Percentiles rank a stretch among this genome's conserved stretches.
These are phyloP conservation scores for Cossypha heuglini DNA, from an alignment of 2,797 vertebrate genomes.

Conservation along the genomic window DNA sequence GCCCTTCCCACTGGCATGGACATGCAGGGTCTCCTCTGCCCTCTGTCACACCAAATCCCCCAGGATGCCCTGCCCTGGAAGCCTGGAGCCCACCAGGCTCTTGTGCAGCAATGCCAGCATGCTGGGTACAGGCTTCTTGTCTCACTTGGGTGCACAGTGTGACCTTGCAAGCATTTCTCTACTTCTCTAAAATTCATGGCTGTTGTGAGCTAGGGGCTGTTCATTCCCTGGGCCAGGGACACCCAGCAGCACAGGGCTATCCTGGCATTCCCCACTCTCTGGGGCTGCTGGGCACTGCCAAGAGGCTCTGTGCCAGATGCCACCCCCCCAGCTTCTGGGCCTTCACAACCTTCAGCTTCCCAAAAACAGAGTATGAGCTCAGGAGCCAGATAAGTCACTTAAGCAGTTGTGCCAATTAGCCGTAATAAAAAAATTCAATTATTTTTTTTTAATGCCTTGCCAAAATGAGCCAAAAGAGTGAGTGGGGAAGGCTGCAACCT, in stretches of 20 bases:
- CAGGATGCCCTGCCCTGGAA: neutral
- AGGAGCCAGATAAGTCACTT: conserved; percentile 16
- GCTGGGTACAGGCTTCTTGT: neutral
- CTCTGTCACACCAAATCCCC: neutral
- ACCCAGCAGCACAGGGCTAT: fast-evolving
- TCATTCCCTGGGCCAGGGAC: neutral
- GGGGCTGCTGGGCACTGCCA: fast-evolving
- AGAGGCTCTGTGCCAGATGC: fast-evolving
- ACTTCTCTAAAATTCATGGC: neutral
- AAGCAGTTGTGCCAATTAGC: neutral
- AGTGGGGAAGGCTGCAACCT: neutral
- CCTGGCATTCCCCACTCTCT: neutral
- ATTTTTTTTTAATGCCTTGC: conserved; percentile 6
- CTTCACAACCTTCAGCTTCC: neutral
- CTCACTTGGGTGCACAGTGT: fast-evolving
- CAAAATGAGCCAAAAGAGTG: neutral
- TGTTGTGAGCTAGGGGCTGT: neutral
- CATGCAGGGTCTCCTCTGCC: neutral
- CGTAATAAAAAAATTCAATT: conserved; percentile 25
- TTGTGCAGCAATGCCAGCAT: neutral
- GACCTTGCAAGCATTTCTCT: neutral
- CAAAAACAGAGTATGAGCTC: fast-evolving
- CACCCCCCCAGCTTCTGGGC: neutral
- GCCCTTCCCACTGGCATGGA: neutral
- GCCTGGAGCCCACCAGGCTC: fast-evolving